Evolutionary conservation across 2,888 invertebrate genomes (phyloP).

Genomic region (Ormyrus rosae): DNA sequence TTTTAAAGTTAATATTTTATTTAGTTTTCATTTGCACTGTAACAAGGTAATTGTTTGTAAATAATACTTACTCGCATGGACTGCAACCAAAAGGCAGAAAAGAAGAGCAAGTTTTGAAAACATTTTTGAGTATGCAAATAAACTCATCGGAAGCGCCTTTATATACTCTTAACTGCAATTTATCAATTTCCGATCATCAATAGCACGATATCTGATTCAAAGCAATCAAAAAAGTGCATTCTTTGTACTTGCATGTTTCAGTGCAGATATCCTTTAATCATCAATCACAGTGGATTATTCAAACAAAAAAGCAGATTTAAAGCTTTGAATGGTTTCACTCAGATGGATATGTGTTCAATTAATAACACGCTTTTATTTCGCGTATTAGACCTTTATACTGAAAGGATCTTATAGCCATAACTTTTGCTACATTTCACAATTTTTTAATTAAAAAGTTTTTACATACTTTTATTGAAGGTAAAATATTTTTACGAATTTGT

Average conservation of each 20-base stretch:
- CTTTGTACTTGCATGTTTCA: background rate
- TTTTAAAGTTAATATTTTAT: no score
- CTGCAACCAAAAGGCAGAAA: background rate
- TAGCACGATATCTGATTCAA: background rate
- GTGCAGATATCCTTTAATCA: background rate
- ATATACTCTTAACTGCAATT: conserved; percentile 6
- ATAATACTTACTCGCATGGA: conserved; percentile 6
- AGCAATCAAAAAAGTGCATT: background rate
- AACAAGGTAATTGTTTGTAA: background rate
- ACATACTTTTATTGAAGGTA: no score
- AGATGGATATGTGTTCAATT: no score
- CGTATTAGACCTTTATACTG: no score
- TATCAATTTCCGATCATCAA: background rate
- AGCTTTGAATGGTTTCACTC: background rate
- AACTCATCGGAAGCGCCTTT: background rate
- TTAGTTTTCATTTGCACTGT: no score
- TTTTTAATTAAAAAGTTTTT: no score
- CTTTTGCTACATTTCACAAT: no score
- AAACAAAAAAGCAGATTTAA: background rate
- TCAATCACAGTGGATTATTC: conserved; percentile 7
- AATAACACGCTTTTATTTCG: no score
- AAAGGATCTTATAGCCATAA: no score
- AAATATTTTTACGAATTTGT: no score
- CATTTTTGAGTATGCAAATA: conserved; percentile 12
- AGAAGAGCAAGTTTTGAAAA: conserved; percentile 21